Conservation (phyloP, 1,140 invertebrate genomes). For the Triops longicaudatus region DNA sequence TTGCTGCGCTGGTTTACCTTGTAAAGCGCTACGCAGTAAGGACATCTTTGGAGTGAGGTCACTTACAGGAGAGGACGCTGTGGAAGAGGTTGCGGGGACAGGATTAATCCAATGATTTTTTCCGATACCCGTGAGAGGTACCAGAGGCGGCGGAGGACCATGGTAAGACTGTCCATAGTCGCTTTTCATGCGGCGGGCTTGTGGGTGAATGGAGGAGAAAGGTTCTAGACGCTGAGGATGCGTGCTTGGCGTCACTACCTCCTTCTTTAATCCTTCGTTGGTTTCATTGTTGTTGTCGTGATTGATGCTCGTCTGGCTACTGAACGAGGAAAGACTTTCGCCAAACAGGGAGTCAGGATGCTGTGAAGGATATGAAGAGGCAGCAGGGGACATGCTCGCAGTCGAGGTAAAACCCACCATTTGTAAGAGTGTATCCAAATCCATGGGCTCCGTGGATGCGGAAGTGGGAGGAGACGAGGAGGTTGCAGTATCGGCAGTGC, state of each 20-base stretch:
- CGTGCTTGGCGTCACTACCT: background rate
- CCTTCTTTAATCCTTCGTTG: background rate
- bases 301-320: background rate
- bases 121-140: background rate
- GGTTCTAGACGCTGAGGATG: background rate
- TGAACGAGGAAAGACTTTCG: background rate
- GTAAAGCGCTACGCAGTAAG: constrained; percentile 65
- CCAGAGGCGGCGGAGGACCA: background rate
- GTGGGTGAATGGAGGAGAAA: background rate
- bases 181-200: background rate
- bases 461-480: background rate
- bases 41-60: constrained; percentile 39
- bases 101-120: background rate
- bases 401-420: constrained; percentile 17
- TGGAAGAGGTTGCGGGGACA: background rate
- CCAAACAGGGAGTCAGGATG: background rate
- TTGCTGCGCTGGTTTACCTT: constrained; percentile 45
- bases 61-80: background rate
- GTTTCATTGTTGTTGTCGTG: background rate
- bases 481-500: constrained; percentile 3
- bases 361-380: background rate
- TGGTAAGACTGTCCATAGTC: background rate
- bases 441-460: constrained; percentile 21
- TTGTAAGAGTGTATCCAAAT: constrained; percentile 24
- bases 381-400: constrained; percentile 13